These are phyloP conservation scores for Apamea sordens DNA, from an alignment of 2,888 invertebrate species.

Conservation along the genomic window DNA sequence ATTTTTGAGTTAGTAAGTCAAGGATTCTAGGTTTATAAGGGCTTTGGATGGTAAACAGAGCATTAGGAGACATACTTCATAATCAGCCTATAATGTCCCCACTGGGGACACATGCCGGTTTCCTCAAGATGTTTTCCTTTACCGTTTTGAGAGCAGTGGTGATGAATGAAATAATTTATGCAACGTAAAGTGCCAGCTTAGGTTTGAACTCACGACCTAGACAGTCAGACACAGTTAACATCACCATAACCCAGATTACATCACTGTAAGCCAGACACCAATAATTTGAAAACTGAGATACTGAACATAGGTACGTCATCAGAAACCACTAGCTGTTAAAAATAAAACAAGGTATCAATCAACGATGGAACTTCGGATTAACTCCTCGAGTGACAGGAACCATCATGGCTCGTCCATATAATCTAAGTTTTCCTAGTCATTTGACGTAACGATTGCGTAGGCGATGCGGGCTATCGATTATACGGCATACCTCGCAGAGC, in stretches of 20 bases:
- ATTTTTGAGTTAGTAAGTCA: not conserved
- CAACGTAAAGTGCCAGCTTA: no score
- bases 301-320: not conserved
- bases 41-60: not conserved
- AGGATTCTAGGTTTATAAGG: not conserved
- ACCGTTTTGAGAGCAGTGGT: not conserved
- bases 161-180: no score
- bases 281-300: not conserved
- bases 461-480: constrained; percentile 49
- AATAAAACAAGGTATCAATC: not conserved
- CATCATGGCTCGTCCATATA: constrained; percentile 32
- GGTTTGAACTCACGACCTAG: not conserved
- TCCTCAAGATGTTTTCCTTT: no score
- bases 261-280: no score
- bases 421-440: constrained; percentile 27
- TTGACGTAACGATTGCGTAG: constrained; percentile 20
- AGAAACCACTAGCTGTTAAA: not conserved
- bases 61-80: not conserved
- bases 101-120: no score
- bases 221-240: not conserved
- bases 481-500: constrained; percentile 35
- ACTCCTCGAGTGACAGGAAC: constrained; percentile 44
- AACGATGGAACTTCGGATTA: constrained; percentile 39
- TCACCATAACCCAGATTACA: not conserved
- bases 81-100: not conserved